phyloP scores from a whole-genome alignment of 2,888 invertebrate species.

The Yponomeuta sedellus region DNA sequence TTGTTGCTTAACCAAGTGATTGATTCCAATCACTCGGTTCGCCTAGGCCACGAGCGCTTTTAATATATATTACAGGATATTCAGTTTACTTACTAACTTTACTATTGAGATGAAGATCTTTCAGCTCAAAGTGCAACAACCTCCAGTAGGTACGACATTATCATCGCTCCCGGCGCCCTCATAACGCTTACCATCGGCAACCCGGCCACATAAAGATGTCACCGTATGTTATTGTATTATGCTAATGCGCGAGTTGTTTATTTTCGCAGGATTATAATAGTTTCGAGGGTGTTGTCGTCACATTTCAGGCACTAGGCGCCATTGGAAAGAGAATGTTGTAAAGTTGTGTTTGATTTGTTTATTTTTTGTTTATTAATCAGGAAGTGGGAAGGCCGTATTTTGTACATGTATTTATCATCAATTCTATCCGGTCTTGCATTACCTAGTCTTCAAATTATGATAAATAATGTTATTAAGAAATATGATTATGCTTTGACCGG shows the following conservation, averaged over 20 bases:
- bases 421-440: too few species aligned
- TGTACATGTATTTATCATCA: too few species aligned
- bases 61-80: too few species aligned
- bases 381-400: too few species aligned
- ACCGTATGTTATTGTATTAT: conserved; percentile 51
- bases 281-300: conserved; percentile 9
- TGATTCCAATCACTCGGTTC: too few species aligned
- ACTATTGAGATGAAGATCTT: too few species aligned
- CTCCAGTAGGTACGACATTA: conserved; percentile 35
- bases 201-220: conserved; percentile 35
- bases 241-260: conserved; percentile 42
- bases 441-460: too few species aligned
- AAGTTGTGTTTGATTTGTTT: neutral
- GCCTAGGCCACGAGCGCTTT: too few species aligned
- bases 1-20: too few species aligned
- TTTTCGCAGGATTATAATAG: conserved; percentile 6
- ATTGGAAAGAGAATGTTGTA: neutral
- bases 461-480: too few species aligned
- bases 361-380: neutral
- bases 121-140: neutral
- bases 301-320: neutral
- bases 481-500: too few species aligned
- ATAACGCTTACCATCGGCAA: conserved; percentile 39
- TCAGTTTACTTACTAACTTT: too few species aligned
- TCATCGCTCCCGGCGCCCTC: conserved; percentile 53